A percentile compares a stretch with the other conserved stretches of the same genome.
Conservation (phyloP, 2,888 invertebrate species). For the Nomada flava region DNA sequence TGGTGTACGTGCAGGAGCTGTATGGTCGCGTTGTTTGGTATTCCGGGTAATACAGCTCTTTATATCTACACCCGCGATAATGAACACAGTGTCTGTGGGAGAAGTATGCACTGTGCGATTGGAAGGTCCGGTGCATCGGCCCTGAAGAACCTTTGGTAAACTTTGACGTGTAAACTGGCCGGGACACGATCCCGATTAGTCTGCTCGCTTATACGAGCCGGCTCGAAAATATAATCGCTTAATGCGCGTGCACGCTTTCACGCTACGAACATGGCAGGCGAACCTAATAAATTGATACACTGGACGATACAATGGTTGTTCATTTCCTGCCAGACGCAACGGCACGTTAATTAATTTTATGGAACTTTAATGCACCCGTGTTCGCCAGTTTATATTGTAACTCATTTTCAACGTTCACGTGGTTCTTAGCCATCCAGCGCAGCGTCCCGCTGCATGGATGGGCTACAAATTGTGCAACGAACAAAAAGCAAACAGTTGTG, state of each 20-base stretch:
- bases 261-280: conserved; percentile 15
- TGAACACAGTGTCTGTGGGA: conserved; percentile 41
- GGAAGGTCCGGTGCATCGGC: conserved; percentile 56
- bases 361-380: conserved; percentile 40
- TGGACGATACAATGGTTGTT: conserved; percentile 47
- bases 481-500: too few species aligned
- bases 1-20: background rate
- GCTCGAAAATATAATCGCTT: conserved; percentile 67
- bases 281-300: conserved; percentile 64
- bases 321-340: conserved; percentile 47
- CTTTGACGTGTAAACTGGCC: conserved; percentile 63
- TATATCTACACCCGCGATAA: conserved; percentile 39
- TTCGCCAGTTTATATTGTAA: conserved; percentile 22
- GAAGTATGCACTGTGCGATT: conserved; percentile 42
- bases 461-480: background rate
- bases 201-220: conserved; percentile 47
- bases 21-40: conserved; percentile 34
- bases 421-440: conserved; percentile 1
- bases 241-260: conserved; percentile 53
- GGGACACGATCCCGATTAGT: conserved; percentile 39
- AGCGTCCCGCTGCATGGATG: background rate
- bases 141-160: conserved; percentile 69
- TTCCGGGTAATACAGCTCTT: conserved; percentile 30
- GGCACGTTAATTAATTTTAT: conserved; percentile 53
- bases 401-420: conserved; percentile 1